Evolutionary conservation across 2,888 invertebrate genomes (phyloP).

Genomic region (Lasioglossum calceatum): DNA sequence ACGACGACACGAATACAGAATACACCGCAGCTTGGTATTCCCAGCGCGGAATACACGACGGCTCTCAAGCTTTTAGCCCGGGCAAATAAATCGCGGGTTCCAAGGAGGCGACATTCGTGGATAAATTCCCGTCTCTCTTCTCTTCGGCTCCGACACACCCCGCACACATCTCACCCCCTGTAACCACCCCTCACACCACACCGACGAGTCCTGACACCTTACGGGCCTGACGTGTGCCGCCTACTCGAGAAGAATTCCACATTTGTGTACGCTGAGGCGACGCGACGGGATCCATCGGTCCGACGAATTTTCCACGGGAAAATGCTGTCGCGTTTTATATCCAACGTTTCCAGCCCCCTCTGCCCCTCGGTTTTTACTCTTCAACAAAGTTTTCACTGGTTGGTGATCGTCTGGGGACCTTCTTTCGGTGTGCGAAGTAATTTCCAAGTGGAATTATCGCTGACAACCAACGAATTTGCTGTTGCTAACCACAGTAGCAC

Average conservation of each 20-base stretch:
- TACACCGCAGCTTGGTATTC: slow-evolving; percentile 66
- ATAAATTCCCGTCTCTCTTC: slow-evolving; percentile 63
- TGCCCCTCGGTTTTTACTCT: background rate
- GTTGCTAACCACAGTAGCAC: background rate
- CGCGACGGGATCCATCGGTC: slow-evolving; percentile 27
- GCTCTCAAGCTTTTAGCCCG: slow-evolving; percentile 74
- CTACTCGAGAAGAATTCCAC: slow-evolving; percentile 61
- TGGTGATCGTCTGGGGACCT: no score
- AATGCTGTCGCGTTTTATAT: background rate
- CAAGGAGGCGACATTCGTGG: slow-evolving; percentile 63
- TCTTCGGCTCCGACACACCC: slow-evolving; percentile 32
- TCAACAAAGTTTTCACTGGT: no score
- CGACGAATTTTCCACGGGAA: slow-evolving; percentile 45
- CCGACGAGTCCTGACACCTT: slow-evolving; percentile 47
- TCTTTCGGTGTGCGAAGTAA: no score
- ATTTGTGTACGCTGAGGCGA: slow-evolving; percentile 50
- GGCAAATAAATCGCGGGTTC: slow-evolving; percentile 74
- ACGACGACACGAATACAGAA: slow-evolving; percentile 67
- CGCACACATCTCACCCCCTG: background rate
- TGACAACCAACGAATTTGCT: background rate
- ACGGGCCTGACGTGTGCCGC: slow-evolving; percentile 61
- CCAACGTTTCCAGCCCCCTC: background rate
- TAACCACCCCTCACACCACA: background rate
- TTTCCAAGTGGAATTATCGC: background rate
- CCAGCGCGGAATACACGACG: slow-evolving; percentile 66